phyloP scores from a whole-genome alignment of 2,113 vertebrate genomes.

The Oceanites oceanicus region DNA sequence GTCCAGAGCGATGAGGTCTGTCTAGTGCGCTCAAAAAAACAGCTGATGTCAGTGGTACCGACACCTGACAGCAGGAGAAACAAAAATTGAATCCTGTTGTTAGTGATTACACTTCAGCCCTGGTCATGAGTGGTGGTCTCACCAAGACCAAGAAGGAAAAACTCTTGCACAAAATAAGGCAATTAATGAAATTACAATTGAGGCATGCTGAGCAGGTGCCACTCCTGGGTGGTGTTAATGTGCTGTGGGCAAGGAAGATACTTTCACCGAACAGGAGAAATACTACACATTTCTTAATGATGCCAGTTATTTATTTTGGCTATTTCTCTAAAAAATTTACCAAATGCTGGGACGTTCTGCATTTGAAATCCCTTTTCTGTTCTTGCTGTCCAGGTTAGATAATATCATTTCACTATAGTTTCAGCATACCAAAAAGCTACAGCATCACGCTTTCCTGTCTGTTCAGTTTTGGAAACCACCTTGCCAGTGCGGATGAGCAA shows the following conservation, averaged over 20 bases:
- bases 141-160: background rate
- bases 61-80: background rate
- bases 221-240: background rate
- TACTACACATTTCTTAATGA: background rate
- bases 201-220: background rate
- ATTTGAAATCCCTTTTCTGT: background rate
- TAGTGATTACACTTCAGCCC: background rate
- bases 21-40: background rate
- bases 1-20: background rate
- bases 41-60: accelerated
- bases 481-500: background rate
- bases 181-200: background rate
- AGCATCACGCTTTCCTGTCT: background rate
- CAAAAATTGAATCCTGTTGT: background rate
- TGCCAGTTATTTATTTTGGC: background rate
- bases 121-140: background rate
- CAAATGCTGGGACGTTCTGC: background rate
- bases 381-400: background rate
- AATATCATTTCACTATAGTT: background rate
- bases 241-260: background rate
- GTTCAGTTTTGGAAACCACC: background rate
- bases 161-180: background rate
- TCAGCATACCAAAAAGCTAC: background rate
- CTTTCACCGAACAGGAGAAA: background rate
- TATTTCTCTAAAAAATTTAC: background rate